Evolutionary conservation across 2,113 vertebrate species (phyloP), one percentile per base, ranked within the genome.

Genomic region (Lethenteron reissneri): DNA sequence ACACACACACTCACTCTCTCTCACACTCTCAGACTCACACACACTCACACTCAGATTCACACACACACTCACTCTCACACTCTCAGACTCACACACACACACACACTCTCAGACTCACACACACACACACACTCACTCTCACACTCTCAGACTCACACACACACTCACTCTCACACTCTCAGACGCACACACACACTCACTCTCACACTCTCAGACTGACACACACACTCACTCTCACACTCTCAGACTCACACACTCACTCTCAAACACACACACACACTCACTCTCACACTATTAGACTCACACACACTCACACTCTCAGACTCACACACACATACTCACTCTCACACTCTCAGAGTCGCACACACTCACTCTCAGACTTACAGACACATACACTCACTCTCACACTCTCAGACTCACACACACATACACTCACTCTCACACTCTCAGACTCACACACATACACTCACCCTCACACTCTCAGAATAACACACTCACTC

Each of bases 221-320:
- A 9, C 70, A 8, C 70, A 70, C 70, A 70, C 70, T 56, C 15
- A 8, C 70, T 14, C 70, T 13, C 12, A 13, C 11, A 70, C 69
- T 41, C 69, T 13, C 69, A 70, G 21, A 13, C 21, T 1, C 69
- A 9, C 69, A 70, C n/a, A 70, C 69, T 8, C 12, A 12, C 69
- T 14, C 3, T 56, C 17, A 70, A 12, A 17, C 70, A 3, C 19
- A 19, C 3, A 8, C 9, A 4, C 25, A 4, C 70, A 41, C 10
- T 56, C 70, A 70, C 21, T 56, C 70, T 56, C 69, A 13, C 21
- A 13, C 69, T 41, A 17, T 56, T 4, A 9, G 41, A 8, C 7
- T 56, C 70, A 70, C 70, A 70, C 70, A 41, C 70, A n/a, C n/a
- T n/a, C 70, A 70, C 9, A 19, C 70, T n/a, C n/a, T 56, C 70